These are phyloP conservation scores for Chelon labrosus DNA, from an alignment of 2,797 vertebrate species.

Conservation along the genomic window DNA sequence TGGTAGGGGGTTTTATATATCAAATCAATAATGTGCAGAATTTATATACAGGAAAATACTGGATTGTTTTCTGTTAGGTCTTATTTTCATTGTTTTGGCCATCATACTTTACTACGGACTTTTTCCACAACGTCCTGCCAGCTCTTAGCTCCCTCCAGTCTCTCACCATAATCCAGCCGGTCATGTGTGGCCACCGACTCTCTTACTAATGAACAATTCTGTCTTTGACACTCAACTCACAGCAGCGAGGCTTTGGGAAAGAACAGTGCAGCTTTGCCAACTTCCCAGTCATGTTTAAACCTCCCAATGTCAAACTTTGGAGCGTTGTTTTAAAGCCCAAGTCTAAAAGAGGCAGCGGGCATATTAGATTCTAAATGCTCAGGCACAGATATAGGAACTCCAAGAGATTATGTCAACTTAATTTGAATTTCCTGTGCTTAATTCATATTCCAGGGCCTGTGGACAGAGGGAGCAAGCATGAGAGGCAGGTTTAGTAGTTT, in stretches of 20 bases:
- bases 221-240: slow-evolving; percentile 45
- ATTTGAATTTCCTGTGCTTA: slow-evolving; percentile 56
- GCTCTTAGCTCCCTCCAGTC: neutral
- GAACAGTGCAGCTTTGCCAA: slow-evolving; percentile 44
- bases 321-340: slow-evolving; percentile 30
- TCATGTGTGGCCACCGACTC: slow-evolving; percentile 23
- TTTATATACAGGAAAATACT: neutral
- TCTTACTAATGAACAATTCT: slow-evolving; percentile 47
- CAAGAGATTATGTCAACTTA: slow-evolving; percentile 43
- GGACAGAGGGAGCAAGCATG: slow-evolving; percentile 6
- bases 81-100: neutral
- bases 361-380: slow-evolving; percentile 46
- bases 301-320: slow-evolving; percentile 49
- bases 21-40: neutral
- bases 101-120: neutral
- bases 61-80: neutral
- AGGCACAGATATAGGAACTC: slow-evolving; percentile 25
- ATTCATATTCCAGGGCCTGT: slow-evolving; percentile 29
- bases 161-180: slow-evolving; percentile 42
- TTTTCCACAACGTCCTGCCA: neutral
- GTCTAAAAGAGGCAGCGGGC: slow-evolving; percentile 30
- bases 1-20: too few species aligned
- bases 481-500: slow-evolving; percentile 21
- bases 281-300: slow-evolving; percentile 41
- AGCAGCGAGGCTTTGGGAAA: slow-evolving; percentile 30